Percentiles rank a stretch among this genome's conserved stretches.
phyloP scores from a whole-genome alignment of 2,797 vertebrate species.

The Pelochelys cantorii region DNA sequence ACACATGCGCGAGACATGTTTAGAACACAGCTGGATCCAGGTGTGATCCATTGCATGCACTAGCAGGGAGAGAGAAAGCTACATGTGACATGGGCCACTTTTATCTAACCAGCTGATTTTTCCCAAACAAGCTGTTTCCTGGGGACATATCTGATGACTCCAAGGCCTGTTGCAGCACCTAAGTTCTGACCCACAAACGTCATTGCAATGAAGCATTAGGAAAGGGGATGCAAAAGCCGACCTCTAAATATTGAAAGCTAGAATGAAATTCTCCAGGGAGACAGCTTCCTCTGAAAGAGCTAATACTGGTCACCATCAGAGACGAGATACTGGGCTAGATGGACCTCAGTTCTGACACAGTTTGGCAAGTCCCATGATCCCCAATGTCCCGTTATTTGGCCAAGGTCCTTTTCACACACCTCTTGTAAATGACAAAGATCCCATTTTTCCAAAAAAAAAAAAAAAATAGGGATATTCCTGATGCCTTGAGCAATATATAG shows the following conservation, averaged over 20 bases:
- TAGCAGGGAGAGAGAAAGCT: background rate
- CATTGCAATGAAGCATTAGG: background rate
- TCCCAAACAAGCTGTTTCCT: background rate
- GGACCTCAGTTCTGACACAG: background rate
- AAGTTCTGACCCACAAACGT: background rate
- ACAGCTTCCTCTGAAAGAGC: background rate
- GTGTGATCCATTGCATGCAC: background rate
- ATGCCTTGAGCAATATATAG: slow-evolving; percentile 57
- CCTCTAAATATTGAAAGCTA: background rate
- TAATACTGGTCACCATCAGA: background rate
- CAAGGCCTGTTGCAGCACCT: background rate
- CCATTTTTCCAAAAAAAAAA: slow-evolving; percentile 29
- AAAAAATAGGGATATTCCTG: slow-evolving; percentile 35
- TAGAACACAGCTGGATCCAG: background rate
- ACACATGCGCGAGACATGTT: background rate
- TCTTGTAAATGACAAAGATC: slow-evolving; percentile 47
- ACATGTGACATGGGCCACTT: background rate
- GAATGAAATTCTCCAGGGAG: background rate
- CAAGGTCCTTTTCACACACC: background rate
- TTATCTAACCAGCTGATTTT: background rate
- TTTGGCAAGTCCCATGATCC: background rate
- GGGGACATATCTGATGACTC: background rate
- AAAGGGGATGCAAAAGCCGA: background rate
- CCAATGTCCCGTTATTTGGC: background rate
- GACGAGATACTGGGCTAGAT: background rate